Conservation (phyloP, 2,113 vertebrate species). For the Cygnus buccinator region DNA sequence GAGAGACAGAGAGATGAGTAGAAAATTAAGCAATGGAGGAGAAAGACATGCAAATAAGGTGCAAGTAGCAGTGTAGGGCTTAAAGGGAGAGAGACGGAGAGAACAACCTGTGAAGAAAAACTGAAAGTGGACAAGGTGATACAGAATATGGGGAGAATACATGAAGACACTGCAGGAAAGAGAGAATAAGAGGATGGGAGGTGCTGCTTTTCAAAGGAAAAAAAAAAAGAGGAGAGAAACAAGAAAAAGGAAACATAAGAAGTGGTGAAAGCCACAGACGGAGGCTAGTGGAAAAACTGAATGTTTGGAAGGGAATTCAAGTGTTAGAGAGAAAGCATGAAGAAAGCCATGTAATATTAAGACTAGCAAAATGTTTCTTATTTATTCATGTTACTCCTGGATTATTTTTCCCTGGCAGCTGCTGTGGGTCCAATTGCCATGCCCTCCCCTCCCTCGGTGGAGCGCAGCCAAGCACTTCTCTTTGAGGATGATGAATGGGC, state of each 20-base stretch:
- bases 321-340: not conserved
- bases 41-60: not conserved
- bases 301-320: not conserved
- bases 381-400: slow-evolving; percentile 41
- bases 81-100: not conserved
- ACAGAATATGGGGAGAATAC: not conserved
- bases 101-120: not conserved
- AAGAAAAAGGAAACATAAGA: not conserved
- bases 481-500: not conserved
- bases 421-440: not conserved
- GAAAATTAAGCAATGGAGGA: not conserved
- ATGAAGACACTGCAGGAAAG: not conserved
- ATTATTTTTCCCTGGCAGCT: slow-evolving; percentile 29
- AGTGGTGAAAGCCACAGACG: not conserved
- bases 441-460: not conserved
- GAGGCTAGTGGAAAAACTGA: not conserved
- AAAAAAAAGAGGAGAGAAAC: not conserved
- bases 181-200: not conserved
- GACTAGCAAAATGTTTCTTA: slow-evolving; percentile 6
- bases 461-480: slow-evolving; percentile 20
- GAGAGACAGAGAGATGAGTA: not conserved
- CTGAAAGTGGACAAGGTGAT: not conserved
- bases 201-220: not conserved
- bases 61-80: not conserved
- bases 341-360: not conserved